phyloP scores from a whole-genome alignment of 2,113 vertebrate species.

The Microtus montanus region DNA sequence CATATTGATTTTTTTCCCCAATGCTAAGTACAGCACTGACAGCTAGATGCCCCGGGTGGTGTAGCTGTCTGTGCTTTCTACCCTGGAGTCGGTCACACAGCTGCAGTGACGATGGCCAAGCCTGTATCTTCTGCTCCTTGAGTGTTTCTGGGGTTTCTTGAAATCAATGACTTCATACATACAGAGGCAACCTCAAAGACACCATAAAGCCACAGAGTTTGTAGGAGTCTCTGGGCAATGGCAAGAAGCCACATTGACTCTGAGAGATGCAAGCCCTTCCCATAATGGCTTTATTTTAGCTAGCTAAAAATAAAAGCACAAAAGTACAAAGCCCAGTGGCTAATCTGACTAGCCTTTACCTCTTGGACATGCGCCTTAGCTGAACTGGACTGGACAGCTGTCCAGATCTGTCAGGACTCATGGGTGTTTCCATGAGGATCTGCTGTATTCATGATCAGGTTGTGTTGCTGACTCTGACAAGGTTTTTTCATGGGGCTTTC shows the following conservation, averaged over 20 bases:
- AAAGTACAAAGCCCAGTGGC: neutral
- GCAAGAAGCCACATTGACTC: neutral
- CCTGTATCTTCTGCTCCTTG: conserved; percentile 76
- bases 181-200: neutral
- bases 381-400: neutral
- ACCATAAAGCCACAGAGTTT: neutral
- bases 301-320: neutral
- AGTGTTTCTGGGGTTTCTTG: neutral
- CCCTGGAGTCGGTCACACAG: conserved; percentile 77
- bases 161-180: neutral
- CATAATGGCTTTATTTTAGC: too few relatives aligned
- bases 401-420: neutral
- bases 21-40: conserved; percentile 57
- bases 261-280: neutral
- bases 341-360: too few relatives aligned
- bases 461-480: neutral
- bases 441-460: neutral
- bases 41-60: conserved; percentile 67
- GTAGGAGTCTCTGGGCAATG: neutral
- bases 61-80: conserved; percentile 74
- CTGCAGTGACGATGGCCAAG: conserved; percentile 83
- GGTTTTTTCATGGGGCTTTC: too few relatives aligned
- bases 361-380: neutral
- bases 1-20: conserved; percentile 79
- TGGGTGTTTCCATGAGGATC: neutral